Evolutionary conservation across 2,888 invertebrate genomes (phyloP).

Genomic region (Pilophorus perplexus): DNA sequence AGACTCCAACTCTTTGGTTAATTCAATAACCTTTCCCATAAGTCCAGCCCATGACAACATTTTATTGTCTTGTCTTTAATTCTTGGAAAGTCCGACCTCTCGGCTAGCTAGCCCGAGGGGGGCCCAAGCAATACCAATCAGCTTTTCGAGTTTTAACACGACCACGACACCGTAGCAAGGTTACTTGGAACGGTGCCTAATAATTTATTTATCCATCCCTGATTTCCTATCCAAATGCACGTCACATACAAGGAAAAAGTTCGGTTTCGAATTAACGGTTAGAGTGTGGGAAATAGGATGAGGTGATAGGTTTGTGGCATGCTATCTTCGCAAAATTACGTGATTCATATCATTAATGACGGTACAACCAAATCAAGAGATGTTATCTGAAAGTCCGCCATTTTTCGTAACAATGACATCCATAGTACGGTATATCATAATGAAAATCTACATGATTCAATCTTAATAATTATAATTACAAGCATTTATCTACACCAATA

Average conservation of each 20-base stretch:
- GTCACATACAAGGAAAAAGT: conserved; percentile 12
- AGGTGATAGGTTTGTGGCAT: too few species aligned
- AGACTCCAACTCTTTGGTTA: conserved; percentile 19
- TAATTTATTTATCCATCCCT: conserved; percentile 19
- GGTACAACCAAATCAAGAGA: too few species aligned
- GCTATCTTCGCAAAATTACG: too few species aligned
- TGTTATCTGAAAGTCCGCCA: too few species aligned
- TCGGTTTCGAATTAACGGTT: too few species aligned
- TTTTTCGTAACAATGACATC: too few species aligned
- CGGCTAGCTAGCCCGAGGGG: background rate
- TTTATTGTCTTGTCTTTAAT: conserved; percentile 29
- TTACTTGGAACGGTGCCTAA: background rate
- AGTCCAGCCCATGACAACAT: conserved; percentile 19
- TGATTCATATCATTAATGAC: too few species aligned
- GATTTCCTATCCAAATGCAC: background rate
- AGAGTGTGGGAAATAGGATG: too few species aligned
- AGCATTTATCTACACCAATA: too few species aligned
- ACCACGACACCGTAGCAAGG: background rate
- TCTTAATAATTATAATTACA: too few species aligned
- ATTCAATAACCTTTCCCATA: conserved; percentile 25
- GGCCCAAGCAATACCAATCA: conserved; percentile 9
- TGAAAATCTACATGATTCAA: too few species aligned
- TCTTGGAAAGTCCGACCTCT: conserved; percentile 7
- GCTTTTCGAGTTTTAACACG: conserved; percentile 11
- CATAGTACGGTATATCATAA: too few species aligned